These are phyloP conservation scores for Asarcornis scutulata DNA, from an alignment of 2,113 vertebrate genomes.

Conservation along the genomic window DNA sequence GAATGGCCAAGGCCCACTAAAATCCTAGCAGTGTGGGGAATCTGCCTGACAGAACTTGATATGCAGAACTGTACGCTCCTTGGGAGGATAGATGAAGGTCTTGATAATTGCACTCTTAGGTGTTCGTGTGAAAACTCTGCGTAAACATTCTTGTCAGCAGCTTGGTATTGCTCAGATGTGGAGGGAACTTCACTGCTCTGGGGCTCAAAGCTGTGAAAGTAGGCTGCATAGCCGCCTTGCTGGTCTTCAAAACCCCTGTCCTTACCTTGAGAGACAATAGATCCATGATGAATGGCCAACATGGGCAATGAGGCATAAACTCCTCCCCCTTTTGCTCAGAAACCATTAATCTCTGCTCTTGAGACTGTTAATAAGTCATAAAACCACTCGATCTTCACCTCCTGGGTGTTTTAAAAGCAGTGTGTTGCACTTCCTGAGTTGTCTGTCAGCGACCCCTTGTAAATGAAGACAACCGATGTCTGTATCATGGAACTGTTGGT, in stretches of 20 bases:
- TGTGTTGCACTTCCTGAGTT: conserved; percentile 21
- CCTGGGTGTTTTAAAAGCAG: conserved; percentile 52
- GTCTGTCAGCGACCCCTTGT: conserved; percentile 25
- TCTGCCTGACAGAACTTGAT: not conserved
- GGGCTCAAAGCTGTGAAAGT: not conserved
- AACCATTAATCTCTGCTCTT: conserved; percentile 43
- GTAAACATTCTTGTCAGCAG: not conserved
- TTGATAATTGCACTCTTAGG: not conserved
- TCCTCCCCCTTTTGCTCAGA: conserved; percentile 40
- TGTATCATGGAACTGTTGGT: not conserved
- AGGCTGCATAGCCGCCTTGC: not conserved
- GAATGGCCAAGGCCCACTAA: not conserved
- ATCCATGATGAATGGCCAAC: conserved; percentile 3
- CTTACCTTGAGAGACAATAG: not conserved
- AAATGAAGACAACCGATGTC: conserved; percentile 30
- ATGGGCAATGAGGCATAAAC: conserved; percentile 13
- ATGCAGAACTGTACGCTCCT: not conserved
- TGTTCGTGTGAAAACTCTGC: not conserved
- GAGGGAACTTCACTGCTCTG: not conserved
- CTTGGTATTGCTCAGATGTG: not conserved
- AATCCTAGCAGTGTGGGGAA: not conserved
- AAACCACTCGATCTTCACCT: conserved; percentile 30
- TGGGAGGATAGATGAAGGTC: not conserved
- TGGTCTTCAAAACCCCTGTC: not conserved
- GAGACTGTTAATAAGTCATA: conserved; percentile 37